phyloP scores from a whole-genome alignment of 2,797 vertebrate species.

The Varecia variegata region DNA sequence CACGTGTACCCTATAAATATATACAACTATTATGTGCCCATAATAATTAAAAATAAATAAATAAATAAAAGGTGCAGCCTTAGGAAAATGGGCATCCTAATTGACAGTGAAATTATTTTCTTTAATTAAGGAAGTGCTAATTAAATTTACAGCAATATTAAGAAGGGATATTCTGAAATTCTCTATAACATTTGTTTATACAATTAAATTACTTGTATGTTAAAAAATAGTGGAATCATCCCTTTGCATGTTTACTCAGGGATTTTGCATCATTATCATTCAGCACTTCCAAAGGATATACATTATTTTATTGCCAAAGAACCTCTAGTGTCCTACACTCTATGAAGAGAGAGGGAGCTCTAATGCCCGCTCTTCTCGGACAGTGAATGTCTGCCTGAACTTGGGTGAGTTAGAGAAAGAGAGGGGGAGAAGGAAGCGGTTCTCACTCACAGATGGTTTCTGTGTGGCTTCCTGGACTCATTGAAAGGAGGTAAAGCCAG shows the following conservation, averaged over 20 bases:
- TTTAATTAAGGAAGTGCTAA: neutral
- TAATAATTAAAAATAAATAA: neutral
- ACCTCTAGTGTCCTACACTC: neutral
- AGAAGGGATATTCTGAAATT: neutral
- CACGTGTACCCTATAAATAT: neutral
- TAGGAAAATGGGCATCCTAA: neutral
- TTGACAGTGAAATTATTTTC: neutral
- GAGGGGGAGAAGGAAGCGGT: neutral
- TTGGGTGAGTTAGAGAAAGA: neutral
- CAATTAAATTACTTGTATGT: neutral
- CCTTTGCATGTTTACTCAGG: neutral
- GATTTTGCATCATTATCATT: neutral
- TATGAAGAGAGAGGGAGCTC: neutral
- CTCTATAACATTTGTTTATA: slow-evolving; percentile 1
- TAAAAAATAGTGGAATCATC: neutral
- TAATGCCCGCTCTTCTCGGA: neutral
- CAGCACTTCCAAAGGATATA: neutral
- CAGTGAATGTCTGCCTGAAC: neutral
- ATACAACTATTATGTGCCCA: neutral
- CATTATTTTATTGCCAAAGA: neutral
- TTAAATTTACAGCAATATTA: slow-evolving; percentile 28
- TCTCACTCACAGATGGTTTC: neutral
- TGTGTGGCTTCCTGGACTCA: neutral
- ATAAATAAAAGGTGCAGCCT: neutral
- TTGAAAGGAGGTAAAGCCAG: neutral